Conservation (phyloP, 2,888 invertebrate genomes). For the Drosophila mulleri region DNA sequence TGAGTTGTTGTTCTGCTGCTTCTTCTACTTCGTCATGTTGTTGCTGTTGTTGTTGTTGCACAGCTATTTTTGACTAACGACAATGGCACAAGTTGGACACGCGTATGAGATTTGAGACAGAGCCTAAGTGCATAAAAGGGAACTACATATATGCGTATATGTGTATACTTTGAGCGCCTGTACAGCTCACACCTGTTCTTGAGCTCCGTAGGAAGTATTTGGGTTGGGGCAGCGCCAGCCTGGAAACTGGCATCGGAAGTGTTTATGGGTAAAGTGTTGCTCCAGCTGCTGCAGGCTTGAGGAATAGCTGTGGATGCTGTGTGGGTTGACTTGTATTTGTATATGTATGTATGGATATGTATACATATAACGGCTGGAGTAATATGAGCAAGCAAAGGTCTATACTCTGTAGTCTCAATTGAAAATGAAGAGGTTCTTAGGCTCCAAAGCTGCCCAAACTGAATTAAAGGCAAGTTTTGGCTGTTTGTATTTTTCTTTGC, state of each 20-base stretch:
- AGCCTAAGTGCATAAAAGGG: conserved; percentile 17
- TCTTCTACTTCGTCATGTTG: conserved; percentile 25
- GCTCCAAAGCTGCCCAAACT: no score
- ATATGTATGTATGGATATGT: neutral
- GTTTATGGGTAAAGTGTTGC: conserved; percentile 19
- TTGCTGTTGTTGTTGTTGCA: conserved; percentile 46
- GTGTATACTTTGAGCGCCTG: neutral
- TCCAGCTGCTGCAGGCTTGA: conserved; percentile 32
- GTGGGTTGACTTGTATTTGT: neutral
- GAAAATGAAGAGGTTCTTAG: neutral
- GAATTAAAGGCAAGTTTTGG: no score
- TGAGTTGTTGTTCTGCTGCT: conserved; percentile 53
- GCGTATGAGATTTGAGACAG: conserved; percentile 64
- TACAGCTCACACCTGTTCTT: conserved; percentile 47
- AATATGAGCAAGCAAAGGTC: neutral
- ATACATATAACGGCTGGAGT: neutral
- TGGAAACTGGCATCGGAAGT: conserved; percentile 24
- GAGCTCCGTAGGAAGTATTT: conserved; percentile 33
- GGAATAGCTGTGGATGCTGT: neutral
- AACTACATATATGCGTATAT: conserved; percentile 1
- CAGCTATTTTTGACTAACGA: conserved; percentile 70
- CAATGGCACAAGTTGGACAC: conserved; percentile 74
- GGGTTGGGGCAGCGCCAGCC: conserved; percentile 13
- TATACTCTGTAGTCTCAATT: neutral
- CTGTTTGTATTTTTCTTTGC: no score